phyloP scores from a whole-genome alignment of 2,113 vertebrate genomes.

The Cephalophus harveyi region DNA sequence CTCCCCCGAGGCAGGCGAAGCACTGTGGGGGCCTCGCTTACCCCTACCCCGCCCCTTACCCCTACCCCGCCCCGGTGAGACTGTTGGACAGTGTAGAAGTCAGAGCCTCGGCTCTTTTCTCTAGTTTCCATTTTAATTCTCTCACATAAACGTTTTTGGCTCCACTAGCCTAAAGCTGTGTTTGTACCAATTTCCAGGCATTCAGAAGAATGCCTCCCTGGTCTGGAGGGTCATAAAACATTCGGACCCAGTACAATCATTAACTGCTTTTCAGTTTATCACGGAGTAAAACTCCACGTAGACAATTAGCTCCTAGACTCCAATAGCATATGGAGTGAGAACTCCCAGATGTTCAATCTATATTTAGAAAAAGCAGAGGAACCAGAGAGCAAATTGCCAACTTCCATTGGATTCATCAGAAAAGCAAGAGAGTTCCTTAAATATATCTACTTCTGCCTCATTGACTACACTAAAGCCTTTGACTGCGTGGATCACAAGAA shows the following conservation, averaged over 20 bases:
- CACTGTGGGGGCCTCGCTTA: background rate
- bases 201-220: background rate
- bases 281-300: background rate
- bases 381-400: background rate
- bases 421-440: background rate
- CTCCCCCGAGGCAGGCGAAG: background rate
- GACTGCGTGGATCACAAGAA: background rate
- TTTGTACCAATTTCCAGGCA: background rate
- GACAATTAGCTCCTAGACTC: background rate
- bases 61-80: accelerated
- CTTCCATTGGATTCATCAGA: background rate
- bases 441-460: background rate
- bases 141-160: background rate
- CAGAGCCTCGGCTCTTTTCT: background rate
- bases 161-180: background rate
- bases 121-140: background rate
- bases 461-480: background rate
- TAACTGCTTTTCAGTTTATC: background rate
- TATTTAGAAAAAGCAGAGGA: background rate
- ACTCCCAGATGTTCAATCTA: background rate
- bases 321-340: background rate
- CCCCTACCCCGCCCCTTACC: background rate
- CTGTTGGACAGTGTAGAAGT: background rate
- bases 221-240: background rate
- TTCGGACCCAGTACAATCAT: background rate